Evolutionary conservation across 2,797 vertebrate species (phyloP), one percentile per base, ranked within the genome.

Genomic region (Bradypodion ventrale): DNA sequence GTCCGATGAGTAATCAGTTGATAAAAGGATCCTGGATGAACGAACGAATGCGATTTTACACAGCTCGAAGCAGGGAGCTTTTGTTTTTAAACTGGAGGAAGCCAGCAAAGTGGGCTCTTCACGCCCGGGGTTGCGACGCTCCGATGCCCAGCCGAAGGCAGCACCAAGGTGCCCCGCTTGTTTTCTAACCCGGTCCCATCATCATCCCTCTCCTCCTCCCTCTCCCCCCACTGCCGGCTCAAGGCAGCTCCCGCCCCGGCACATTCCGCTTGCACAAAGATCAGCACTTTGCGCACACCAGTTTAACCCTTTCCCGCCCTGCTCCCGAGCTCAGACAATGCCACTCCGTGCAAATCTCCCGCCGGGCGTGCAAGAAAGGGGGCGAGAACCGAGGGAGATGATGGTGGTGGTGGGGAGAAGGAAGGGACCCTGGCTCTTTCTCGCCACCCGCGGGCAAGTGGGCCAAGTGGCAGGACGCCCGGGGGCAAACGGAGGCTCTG

Each of bases 181-280:
- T 21, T 60, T 65, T n/a, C 35, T 37, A 32, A 19, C 42, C 69
- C 59, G 35, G n/a, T 35, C 19, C 19, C n/a, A n/a, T n/a, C n/a
- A n/a, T n/a, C n/a, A n/a, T n/a, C n/a, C 7, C 56, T 27, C 3
- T 5, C 13, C 16, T 25, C 15, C 21, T 29, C 25, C 9, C 4
- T 73, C 37, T 19, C 27, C 23, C 63, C 46, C 19, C 59, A 27
- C 46, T 32, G 75, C 46, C 73, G 76, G 74, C 63, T 77, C 72
- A 1, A 62, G 72, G 69, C 65, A 32, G 52, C 78, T 75, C 62
- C 77, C 81, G 77, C 76, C 32, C 85, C 76, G 49, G 87, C 85
- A 87, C 87, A 79, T 89, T 85, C 84, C 82, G 80, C 79, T 73
- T 84, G 87, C 87, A 89, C 85, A 89, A 87, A 86, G 83, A 80